Conservation (phyloP, 2,113 vertebrate genomes). For the Channa argus region DNA sequence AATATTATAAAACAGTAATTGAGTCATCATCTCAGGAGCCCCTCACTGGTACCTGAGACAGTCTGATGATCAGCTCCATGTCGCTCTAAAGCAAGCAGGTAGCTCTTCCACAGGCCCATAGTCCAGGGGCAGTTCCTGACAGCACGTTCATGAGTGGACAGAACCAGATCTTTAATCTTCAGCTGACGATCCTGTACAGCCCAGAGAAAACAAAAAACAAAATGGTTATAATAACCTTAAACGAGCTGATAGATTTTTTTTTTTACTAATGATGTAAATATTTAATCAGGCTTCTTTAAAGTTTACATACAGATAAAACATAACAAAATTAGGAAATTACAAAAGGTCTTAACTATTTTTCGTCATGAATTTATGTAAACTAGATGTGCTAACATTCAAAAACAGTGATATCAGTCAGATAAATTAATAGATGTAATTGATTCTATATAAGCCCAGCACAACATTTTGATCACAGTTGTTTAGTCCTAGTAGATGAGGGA, state of each 20-base stretch:
- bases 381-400: no score
- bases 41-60: slow-evolving; percentile 83
- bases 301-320: no score
- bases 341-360: no score
- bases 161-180: slow-evolving; percentile 93
- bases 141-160: slow-evolving; percentile 91
- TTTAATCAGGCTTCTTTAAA: no score
- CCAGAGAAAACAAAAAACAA: not conserved
- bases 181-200: slow-evolving; percentile 90
- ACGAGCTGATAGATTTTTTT: not conserved
- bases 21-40: not conserved
- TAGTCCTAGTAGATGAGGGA: not conserved
- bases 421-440: no score
- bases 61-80: slow-evolving; percentile 87
- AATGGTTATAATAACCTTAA: slow-evolving; percentile 1
- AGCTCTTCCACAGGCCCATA: slow-evolving; percentile 93
- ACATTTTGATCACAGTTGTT: not conserved
- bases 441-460: not conserved
- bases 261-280: not conserved
- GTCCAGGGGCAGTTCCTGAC: slow-evolving; percentile 98
- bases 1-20: not conserved
- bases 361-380: no score
- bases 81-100: slow-evolving; percentile 93
- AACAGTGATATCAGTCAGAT: no score
- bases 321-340: no score